Base-by-base conservation (phyloP, 2,797 vertebrate genomes). In the Macropodus opercularis region DNA sequence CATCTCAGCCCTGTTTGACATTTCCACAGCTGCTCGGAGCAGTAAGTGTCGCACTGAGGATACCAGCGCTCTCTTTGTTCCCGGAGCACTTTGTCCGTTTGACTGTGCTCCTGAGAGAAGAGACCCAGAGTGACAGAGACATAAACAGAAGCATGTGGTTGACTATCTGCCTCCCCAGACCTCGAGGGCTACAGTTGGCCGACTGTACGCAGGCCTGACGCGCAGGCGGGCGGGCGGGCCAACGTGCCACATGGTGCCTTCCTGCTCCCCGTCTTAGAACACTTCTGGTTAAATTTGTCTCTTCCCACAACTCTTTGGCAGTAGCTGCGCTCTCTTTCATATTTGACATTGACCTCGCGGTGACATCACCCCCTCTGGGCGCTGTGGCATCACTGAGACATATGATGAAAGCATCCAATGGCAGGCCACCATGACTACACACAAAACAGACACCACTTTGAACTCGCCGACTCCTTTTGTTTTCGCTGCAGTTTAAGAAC, bases 361-460 rank as follows among this genome's bases (percentile, higher is more conserved):
- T 91, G 91, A 92, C 90, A 88, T 89, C 86, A 77, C 69, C 83
- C 84, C 79, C 78, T 86, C 67, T 22, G 82, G 82, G 77, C 76
- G 46, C 68, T 65, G 74, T 85, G 84, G 80, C 84, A 87, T 88
- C 81, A 72, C 64, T 51, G 70, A 69, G 70, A 75, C 76, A 85
- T 77, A 57, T 83, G 87, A 91, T 91, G 86, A 92, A 92, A 92
- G 89, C 63, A 50, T 73, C 75, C 72, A 55, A 70, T 49, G 63
- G 73, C 70, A 80, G 83, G 85, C 91, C 90, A 92, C 91, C 89
- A 66, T 90, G 90, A 87, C 87, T 80, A 80, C 79, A 78, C 83
- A 72, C 82, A 85, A 84, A 90, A 87, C 88, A 90, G 82, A 79
- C 81, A 60, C 75, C 41, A 47, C 84, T 84, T 85, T 89, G 88